Base-by-base conservation (phyloP, 2,888 invertebrate species). In the Xylocampa areola region DNA sequence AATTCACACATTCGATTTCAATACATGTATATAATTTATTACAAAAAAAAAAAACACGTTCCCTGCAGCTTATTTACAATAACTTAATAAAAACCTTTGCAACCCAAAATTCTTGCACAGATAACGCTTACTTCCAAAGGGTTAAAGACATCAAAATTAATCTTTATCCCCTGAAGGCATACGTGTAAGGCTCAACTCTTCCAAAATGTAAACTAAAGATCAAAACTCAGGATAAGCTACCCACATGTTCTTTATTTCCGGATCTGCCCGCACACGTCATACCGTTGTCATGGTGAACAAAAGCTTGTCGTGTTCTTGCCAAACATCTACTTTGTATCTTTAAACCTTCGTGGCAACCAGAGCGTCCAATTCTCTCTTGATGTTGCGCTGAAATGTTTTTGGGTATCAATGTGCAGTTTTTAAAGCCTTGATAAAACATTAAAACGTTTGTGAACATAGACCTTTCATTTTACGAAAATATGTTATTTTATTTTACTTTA, bases 201-300 rank as follows among this genome's bases (percentile, higher is more conserved):
- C 23, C n/a, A 13, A 68, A 58, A 32, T 51, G 54, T 54, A 41
- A 62, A 58, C 60, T 59, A 43, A 73, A 67, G 64, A 76, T 73
- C 64, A 67, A 62, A 73, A 61, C 39, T 64, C 11, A 25, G 16
- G 60, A 73, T 73, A 62, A 53, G 48, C 30, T 50, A 48, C 73
- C 70, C 70, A 60, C 70, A 76, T 73, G 40, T 47, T 64, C 72
- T 72, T 62, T 76, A 63, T 65, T 66, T 66, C 59, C 63, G 52
- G 57, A 49, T 61, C 21, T 47, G 40, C 63, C 70, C 64, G 64
- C 58, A 68, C 58, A 60, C 37, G 73, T 75, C 65, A 32, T 63
- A 76, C 77, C 77, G 70, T 63, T 70, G 68, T 77, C 75, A 68
- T 64, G 19, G 16, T 19, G 55, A 58, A 73, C 67, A 70, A 68